Percentiles rank a stretch among this genome's conserved stretches.
Evolutionary conservation across 2,888 invertebrate genomes (phyloP).

Genomic region (Pyrrhia umbra): DNA sequence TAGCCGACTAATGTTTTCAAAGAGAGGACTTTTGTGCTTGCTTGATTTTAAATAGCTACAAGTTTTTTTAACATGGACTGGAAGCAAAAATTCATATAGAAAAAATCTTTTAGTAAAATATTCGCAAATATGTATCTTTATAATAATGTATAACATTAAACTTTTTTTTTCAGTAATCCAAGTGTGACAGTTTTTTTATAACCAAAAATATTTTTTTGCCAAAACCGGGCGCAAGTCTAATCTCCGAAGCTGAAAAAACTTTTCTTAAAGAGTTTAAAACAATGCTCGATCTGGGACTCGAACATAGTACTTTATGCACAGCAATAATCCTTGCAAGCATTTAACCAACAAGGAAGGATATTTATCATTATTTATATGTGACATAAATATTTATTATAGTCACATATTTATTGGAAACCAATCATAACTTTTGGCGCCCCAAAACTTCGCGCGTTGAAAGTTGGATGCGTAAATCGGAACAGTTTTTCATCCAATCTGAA

Average conservation of each 20-base stretch:
- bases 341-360: neutral
- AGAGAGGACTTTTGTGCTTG: neutral
- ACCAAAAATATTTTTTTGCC: too few relatives aligned
- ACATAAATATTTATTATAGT: conserved; percentile 25
- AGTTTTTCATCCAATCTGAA: conserved; percentile 37
- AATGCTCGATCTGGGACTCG: too few relatives aligned
- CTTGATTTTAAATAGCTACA: conserved; percentile 4
- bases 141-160: too few relatives aligned
- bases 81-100: neutral
- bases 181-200: too few relatives aligned
- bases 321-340: too few relatives aligned
- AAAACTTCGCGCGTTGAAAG: conserved; percentile 29
- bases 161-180: too few relatives aligned
- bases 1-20: neutral
- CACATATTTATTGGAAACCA: conserved; percentile 41
- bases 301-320: too few relatives aligned
- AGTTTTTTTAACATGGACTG: conserved; percentile 13
- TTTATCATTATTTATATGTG: conserved; percentile 5
- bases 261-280: too few relatives aligned
- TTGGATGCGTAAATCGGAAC: conserved; percentile 15
- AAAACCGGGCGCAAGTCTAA: too few relatives aligned
- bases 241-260: too few relatives aligned
- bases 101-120: too few relatives aligned
- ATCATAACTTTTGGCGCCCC: conserved; percentile 38
- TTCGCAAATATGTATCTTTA: too few relatives aligned